Base-by-base conservation (phyloP, 2,888 invertebrate species). In the Hipparchia semele region DNA sequence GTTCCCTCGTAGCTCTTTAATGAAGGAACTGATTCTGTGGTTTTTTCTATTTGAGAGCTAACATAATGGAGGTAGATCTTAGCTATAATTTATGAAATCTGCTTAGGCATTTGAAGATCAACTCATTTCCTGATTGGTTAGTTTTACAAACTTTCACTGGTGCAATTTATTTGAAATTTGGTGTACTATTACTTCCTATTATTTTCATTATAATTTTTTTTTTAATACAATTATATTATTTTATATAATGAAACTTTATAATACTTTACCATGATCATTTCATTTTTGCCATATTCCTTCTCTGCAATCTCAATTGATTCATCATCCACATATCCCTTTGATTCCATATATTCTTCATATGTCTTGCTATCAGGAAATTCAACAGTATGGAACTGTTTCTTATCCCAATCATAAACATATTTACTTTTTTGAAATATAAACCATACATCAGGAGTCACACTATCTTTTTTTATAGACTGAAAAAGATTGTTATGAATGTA, bases 351-450 rank as follows among this genome's bases (percentile, higher is more conserved):
- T 79, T 96, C 95, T 59, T 95, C 94, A 80, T 96, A 95, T 2
- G 94, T 87, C 76, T 96, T 95, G 80, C 97, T 94, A 5, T 97
- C 95, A 0, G 99, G 99, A 90, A 99, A 99, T 77, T 96, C 95
- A 46, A 99, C 92, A 0, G 97, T 96, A 72, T 95, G 92, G 86
- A 99, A 99, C 65, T 90, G 91, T 80, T 97, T 97, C 78, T 96
- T 97, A 10, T 98, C 96, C 79, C 96, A 95, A 84, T 98, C 96
- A 96, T 98, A 99, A 59, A 97, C 92, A 90, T 99, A 99, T 88
- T 99, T 99, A 6, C 98, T 98, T 90, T 99, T 99, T 96, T 99
- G 99, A 89, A 99, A 99, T 80, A 97, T 95, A 86, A 99, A 98
- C 97, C 98, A 99, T 51, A 97, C 91, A 81, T 95, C 94, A 76